Base-by-base conservation (phyloP, 1,140 invertebrate genomes). In the Diabrotica virgifera region DNA sequence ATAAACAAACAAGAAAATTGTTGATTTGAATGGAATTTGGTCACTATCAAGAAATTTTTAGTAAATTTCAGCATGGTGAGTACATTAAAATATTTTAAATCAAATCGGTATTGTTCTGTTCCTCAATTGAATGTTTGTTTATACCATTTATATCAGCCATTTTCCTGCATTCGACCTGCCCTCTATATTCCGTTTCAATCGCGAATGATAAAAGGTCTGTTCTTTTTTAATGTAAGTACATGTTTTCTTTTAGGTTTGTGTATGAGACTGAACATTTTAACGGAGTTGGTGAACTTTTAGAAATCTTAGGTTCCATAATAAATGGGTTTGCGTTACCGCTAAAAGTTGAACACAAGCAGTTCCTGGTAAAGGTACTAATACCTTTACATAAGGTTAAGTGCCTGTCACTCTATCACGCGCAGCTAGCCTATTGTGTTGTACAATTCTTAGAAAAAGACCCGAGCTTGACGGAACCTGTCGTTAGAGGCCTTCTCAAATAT, bases 221-320 rank as follows among this genome's bases (percentile, higher is more conserved):
- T 24, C 24, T 24, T 38, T 50, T 61, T 62, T 46, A 13, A 13
- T 57, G 0, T 50, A 59, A 40, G 36, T 14, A 56, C 0, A 56
- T 14, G 35, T 14, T 59, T 73, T 54, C 65, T 81, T 80, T 83
- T 77, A 92, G 95, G 86, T 99, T 99, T 86, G 96, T 99, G 73
- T 99, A 99, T 84, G 97, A 99, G 86, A 99, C 97, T 70, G 97
- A 99, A 85, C 96, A 97, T 81, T 98, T 99, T 81, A 99, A 99
- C 83, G 97, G 97, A 70, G 95, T 99, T 68, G 96, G 95, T 67
- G 97, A 99, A 83, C 85, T 99, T 75, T 85, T 99, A 76, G 97
- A 99, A 88, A 99, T 99, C 81, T 86, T 99, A 81, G 97, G 97
- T 83, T 89, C 88, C 84, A 98, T 99, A 83, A 99, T 99, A 79